Base-by-base conservation (phyloP, 2,113 vertebrate genomes). In the Xiphophorus maculatus region DNA sequence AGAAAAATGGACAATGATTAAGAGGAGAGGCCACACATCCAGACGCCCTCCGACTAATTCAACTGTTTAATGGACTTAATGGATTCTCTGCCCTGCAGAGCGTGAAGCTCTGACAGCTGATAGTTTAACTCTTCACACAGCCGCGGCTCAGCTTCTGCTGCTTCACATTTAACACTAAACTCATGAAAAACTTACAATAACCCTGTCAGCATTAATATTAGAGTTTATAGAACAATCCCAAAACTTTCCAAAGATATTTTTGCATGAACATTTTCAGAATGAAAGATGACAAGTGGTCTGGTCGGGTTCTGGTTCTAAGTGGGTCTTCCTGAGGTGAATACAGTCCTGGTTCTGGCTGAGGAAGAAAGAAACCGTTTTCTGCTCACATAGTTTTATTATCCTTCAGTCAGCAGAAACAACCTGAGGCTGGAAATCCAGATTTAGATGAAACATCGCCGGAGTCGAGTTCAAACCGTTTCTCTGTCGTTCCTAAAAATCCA, bases 41-140 rank as follows among this genome's bases (percentile, higher is more conserved):
- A 33, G 54, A 51, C 62, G 27, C 29, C 69, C 76, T 68, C 51
- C 29, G 17, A 69, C 69, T 63, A 28, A 77, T 84, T 83, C 73
- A 29, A 82, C 28, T 0, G 74, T 79, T 84, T 77, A 84, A 80
- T 84, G 71, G 33, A 76, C 71, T 80, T 67, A 13, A 80, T 77
- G 81, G 75, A 22, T 35, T 74, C 27, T 73, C 73, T 70, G 58
- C 54, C 67, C 71, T 17, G 63, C 64, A 65, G 60, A 44, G 71
- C 61, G 1, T 32, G 67, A 82, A 35, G 15, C 35, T 29, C 58
- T 5, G 51, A 42, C 30, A 58, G 66, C 29, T 22, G n/a, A 64
- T 11, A 19, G 51, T 58, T 58, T 58, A 25, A 58, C 22, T 58
- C 51, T 58, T 58, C 51, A 54, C 51, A 54, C 7, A 8, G 6